Evolutionary conservation across 2,888 invertebrate genomes (phyloP).

Genomic region (Cerastis rubricosa): DNA sequence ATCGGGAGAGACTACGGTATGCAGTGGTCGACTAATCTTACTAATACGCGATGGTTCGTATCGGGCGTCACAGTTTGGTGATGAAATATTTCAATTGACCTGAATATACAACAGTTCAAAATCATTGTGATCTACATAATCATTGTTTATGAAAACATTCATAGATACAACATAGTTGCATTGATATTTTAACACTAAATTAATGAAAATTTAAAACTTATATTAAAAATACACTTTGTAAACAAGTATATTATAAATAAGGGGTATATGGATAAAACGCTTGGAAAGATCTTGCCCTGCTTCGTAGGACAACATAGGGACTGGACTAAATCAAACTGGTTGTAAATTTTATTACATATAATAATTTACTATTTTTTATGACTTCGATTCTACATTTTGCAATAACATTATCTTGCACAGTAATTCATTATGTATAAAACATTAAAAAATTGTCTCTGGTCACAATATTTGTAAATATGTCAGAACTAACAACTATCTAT

Average conservation of each 20-base stretch:
- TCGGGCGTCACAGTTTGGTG: background rate
- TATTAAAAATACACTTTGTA: slow-evolving; percentile 4
- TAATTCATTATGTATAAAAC: background rate
- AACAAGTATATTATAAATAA: background rate
- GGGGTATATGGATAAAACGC: background rate
- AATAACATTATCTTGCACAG: background rate
- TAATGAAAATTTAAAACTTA: background rate
- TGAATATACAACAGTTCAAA: slow-evolving; percentile 12
- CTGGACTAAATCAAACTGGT: background rate
- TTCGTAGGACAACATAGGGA: background rate
- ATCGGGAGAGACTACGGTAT: too few species aligned
- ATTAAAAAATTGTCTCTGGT: background rate
- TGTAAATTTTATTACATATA: background rate
- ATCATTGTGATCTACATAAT: background rate
- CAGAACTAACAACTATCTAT: background rate
- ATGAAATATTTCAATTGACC: slow-evolving; percentile 25
- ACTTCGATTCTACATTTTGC: background rate
- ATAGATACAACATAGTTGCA: slow-evolving; percentile 23
- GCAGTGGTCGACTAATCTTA: too few species aligned
- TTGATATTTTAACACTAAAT: slow-evolving; percentile 14
- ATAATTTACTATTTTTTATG: background rate
- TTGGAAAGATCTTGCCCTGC: background rate
- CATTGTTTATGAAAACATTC: slow-evolving; percentile 10
- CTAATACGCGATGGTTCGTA: too few species aligned
- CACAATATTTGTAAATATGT: slow-evolving; percentile 1